Evolutionary conservation across 2,113 vertebrate species (phyloP).

Genomic region (Corythornis vintsioides): DNA sequence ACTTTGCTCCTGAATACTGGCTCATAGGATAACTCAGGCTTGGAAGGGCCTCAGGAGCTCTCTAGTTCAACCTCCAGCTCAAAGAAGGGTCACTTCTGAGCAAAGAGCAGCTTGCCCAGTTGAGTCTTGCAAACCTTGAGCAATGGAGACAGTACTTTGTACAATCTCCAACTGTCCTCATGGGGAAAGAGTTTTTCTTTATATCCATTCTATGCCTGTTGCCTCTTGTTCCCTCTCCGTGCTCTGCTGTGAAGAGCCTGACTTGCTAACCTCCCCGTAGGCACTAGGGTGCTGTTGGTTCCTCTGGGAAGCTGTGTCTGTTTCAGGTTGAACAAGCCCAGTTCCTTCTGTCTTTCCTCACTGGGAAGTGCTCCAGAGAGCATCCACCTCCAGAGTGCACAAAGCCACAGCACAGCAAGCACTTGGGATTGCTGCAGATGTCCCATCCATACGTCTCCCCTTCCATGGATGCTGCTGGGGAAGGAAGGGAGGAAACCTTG

Average conservation of each 20-base stretch:
- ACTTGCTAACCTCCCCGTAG: background rate
- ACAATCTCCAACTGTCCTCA: background rate
- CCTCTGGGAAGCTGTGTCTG: background rate
- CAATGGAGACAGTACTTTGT: background rate
- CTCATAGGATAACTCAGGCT: background rate
- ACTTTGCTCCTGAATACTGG: background rate
- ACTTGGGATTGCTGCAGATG: background rate
- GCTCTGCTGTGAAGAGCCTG: background rate
- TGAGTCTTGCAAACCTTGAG: background rate
- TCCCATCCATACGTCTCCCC: no score
- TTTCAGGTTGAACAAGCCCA: background rate
- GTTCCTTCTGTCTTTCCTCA: background rate
- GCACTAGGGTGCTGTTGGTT: background rate
- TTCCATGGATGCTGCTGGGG: background rate
- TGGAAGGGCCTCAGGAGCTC: background rate
- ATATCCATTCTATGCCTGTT: background rate
- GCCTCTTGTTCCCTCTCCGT: background rate
- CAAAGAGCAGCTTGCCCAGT: background rate
- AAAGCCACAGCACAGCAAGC: accelerated
- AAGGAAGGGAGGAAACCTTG: background rate
- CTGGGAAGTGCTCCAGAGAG: background rate
- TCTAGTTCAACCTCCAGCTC: background rate
- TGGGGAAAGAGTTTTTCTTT: background rate
- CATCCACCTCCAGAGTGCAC: background rate
- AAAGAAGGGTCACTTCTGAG: background rate